Percentiles rank a stretch among this genome's conserved stretches.
These are phyloP conservation scores for Argyresthia albistria DNA, from an alignment of 2,888 invertebrate species.

Conservation along the genomic window DNA sequence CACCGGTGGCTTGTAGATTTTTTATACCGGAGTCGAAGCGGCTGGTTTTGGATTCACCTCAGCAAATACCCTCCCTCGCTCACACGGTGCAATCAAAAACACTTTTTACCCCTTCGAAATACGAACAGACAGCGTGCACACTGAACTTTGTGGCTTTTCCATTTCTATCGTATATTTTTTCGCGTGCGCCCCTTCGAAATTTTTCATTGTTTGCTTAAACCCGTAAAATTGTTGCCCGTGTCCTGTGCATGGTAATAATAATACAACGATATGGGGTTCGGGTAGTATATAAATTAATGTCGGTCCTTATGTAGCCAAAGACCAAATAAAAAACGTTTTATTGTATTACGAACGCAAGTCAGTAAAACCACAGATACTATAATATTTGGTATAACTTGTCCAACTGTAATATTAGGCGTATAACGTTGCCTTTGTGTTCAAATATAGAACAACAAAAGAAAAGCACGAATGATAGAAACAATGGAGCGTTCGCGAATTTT, in stretches of 20 bases:
- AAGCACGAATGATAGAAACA: no score
- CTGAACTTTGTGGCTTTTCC: neutral
- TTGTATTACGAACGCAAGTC: no score
- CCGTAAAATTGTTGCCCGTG: constrained; percentile 18
- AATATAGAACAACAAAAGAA: no score
- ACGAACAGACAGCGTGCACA: neutral
- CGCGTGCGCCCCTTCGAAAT: constrained; percentile 30
- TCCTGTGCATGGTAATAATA: constrained; percentile 27
- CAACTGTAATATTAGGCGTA: no score
- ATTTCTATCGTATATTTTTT: constrained; percentile 11
- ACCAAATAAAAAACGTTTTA: no score
- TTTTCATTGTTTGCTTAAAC: constrained; percentile 53
- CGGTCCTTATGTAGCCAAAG: neutral
- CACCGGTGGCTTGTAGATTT: constrained; percentile 35
- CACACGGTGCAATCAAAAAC: constrained; percentile 1
- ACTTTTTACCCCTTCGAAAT: neutral
- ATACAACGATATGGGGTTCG: constrained; percentile 16
- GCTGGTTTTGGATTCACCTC: constrained; percentile 35
- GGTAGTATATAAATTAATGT: constrained; percentile 1
- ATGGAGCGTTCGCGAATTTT: no score
- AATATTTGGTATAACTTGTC: no score
- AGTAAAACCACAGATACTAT: no score
- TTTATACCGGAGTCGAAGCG: constrained; percentile 48
- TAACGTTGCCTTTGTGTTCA: no score
- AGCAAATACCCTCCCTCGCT: neutral